Base-by-base conservation (phyloP, 2,888 invertebrate species). In the Maniola hyperantus region DNA sequence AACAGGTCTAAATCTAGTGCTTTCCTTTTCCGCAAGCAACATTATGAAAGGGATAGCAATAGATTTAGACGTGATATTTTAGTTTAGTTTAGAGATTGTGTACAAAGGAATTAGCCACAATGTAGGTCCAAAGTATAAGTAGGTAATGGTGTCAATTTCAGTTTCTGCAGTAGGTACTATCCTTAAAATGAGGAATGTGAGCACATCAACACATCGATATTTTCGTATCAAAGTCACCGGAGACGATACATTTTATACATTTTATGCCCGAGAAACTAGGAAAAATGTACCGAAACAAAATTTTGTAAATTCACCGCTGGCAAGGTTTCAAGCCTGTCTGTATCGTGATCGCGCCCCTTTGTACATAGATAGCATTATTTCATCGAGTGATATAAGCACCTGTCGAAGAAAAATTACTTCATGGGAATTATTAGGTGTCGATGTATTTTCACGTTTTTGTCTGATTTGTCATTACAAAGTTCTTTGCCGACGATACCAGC, bases 321-420 rank as follows among this genome's bases (percentile, higher is more conserved):
- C 90, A 89, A 74, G 70, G 68, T 75, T 79, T 87, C 90, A 91
- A 90, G 81, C 73, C 72, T 80, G 80, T 81, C 82, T 76, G 79
- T 83, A 82, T 79, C 79, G 75, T 50, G 57, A 67, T 68, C 54
- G 20, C 63, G 34, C 77, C 71, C 73, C 77, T 82, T 80, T 81
- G 79, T 79, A 72, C 74, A 64, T 66, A 57, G 63, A 64, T 66
- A 57, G 63, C 65, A 65, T 67, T 72, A 69, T 72, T 73, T 68
- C 64, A 71, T 67, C 71, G 71, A 73, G 71, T 75, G 73, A 74
- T 72, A 72, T 74, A 72, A 78, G 76, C 70, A 74, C 67, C 71
- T 75, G 73, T 72, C 57, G 57, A 48, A 69, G 15, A 44, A 34
- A 58, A 42, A 63, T 53, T 48, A 58, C 55, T 48, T 74, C 71